Conservation (phyloP, 2,797 vertebrate species). For the Sebastes taczanowskii region DNA sequence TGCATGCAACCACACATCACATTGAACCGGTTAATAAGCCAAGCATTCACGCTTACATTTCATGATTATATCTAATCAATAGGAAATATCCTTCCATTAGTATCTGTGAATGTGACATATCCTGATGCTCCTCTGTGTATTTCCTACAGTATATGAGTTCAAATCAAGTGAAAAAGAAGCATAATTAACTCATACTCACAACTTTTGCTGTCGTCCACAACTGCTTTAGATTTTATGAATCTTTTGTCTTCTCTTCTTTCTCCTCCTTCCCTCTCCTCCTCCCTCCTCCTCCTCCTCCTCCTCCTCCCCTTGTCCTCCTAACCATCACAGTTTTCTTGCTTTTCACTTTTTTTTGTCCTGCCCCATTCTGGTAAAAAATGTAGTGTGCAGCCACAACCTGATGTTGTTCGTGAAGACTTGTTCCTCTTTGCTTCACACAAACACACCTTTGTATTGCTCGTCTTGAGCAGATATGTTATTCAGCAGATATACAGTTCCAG, state of each 20-base stretch:
- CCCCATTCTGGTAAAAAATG: slow-evolving; percentile 7
- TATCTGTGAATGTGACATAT: slow-evolving; percentile 21
- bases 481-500: background rate
- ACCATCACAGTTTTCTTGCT: slow-evolving; percentile 45
- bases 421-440: background rate
- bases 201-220: slow-evolving; percentile 76
- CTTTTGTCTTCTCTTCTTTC: slow-evolving; percentile 76
- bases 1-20: background rate
- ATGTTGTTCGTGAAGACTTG: background rate
- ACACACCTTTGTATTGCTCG: background rate
- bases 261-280: slow-evolving; percentile 63
- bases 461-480: background rate
- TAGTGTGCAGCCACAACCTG: background rate
- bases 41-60: background rate
- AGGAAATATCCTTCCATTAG: background rate
- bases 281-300: slow-evolving; percentile 37
- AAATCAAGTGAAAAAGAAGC: slow-evolving; percentile 47
- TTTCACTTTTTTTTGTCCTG: slow-evolving; percentile 26
- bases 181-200: slow-evolving; percentile 76
- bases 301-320: slow-evolving; percentile 37
- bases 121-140: slow-evolving; percentile 19
- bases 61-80: slow-evolving; percentile 10
- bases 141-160: slow-evolving; percentile 19
- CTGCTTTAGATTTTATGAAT: slow-evolving; percentile 73
- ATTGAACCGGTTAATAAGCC: background rate